Evolutionary conservation across 2,888 invertebrate species (phyloP).

Genomic region (Reticulitermes lucifugus): DNA sequence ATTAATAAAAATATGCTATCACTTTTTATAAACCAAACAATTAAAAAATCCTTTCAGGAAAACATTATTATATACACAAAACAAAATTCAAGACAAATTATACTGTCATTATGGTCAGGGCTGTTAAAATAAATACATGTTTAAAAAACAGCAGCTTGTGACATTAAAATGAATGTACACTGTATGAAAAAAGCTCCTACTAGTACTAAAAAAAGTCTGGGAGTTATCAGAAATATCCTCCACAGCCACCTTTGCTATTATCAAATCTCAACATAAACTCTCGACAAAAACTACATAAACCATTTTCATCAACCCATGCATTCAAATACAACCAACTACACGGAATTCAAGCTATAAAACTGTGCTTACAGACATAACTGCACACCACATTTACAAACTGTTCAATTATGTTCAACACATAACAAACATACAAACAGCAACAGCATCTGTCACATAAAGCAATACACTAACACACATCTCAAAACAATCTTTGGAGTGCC

Average conservation of each 20-base stretch:
- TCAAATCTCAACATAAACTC: slow-evolving; percentile 5
- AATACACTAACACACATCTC: too few species aligned
- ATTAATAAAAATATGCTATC: slow-evolving; percentile 36
- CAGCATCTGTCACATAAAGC: too few species aligned
- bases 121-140: slow-evolving; percentile 33
- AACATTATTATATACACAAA: slow-evolving; percentile 27
- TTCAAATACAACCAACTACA: not conserved
- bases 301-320: not conserved
- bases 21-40: slow-evolving; percentile 38
- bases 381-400: not conserved
- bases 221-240: slow-evolving; percentile 22
- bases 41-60: slow-evolving; percentile 40
- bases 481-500: too few species aligned
- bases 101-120: slow-evolving; percentile 36
- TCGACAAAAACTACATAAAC: not conserved
- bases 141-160: slow-evolving; percentile 22
- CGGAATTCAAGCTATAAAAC: not conserved
- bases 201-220: slow-evolving; percentile 14
- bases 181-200: slow-evolving; percentile 29
- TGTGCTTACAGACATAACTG: not conserved
- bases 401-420: not conserved
- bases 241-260: slow-evolving; percentile 24
- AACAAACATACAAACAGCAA: too few species aligned
- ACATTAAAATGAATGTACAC: slow-evolving; percentile 21
- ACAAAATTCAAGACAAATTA: slow-evolving; percentile 12